phyloP scores from a whole-genome alignment of 2,888 invertebrate genomes.

The Argyresthia albistria region DNA sequence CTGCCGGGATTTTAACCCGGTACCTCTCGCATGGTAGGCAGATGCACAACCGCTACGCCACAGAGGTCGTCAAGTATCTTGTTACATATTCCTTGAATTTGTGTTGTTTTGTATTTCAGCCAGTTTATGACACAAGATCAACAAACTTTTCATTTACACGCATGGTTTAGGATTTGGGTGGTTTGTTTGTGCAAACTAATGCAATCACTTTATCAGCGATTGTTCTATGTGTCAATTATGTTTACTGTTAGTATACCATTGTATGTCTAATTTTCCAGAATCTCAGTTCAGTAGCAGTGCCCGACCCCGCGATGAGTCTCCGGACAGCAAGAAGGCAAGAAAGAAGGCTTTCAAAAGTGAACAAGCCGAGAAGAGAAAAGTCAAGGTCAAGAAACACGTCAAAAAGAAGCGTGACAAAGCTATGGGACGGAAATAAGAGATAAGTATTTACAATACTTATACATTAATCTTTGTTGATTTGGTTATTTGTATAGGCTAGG shows the following conservation, averaged over 20 bases:
- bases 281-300: conserved; percentile 75
- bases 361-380: conserved; percentile 89
- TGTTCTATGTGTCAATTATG: too few species aligned
- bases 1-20: too few species aligned
- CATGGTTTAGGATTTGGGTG: too few species aligned
- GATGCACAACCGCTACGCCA: too few species aligned
- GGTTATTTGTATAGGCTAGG: background rate
- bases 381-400: conserved; percentile 92
- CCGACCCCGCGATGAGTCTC: conserved; percentile 84
- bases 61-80: too few species aligned
- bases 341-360: conserved; percentile 92
- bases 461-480: background rate
- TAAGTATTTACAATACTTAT: background rate
- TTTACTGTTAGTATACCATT: background rate
- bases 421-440: conserved; percentile 33
- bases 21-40: too few species aligned
- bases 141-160: too few species aligned
- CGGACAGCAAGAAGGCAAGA: conserved; percentile 84
- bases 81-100: too few species aligned
- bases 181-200: too few species aligned
- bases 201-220: too few species aligned
- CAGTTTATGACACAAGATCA: too few species aligned
- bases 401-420: conserved; percentile 90
- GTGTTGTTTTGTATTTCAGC: too few species aligned
- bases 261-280: conserved; percentile 25